These are phyloP conservation scores for Mantis religiosa DNA, from an alignment of 2,888 invertebrate genomes.

Conservation along the genomic window DNA sequence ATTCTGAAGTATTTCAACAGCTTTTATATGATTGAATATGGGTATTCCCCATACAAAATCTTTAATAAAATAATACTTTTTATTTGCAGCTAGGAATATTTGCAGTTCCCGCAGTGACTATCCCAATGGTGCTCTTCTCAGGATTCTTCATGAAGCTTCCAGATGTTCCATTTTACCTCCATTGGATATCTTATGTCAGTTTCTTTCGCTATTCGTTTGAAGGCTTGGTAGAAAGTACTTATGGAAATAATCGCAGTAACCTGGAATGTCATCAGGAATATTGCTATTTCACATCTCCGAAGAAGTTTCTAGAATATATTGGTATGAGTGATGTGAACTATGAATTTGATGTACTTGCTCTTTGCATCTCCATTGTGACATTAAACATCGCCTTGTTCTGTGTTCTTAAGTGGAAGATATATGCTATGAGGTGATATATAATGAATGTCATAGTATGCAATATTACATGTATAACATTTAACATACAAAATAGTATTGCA, in stretches of 20 bases:
- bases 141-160: conserved; percentile 76
- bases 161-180: conserved; percentile 66
- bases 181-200: conserved; percentile 39
- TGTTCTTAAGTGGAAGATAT: conserved; percentile 37
- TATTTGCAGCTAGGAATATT: conserved; percentile 67
- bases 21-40: too few relatives aligned
- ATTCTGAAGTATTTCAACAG: too few relatives aligned
- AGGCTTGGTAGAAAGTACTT: conserved; percentile 49
- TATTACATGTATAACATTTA: background rate
- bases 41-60: too few relatives aligned
- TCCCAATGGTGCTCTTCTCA: conserved; percentile 78
- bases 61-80: background rate
- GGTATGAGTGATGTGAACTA: conserved; percentile 41
- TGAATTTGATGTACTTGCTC: conserved; percentile 44
- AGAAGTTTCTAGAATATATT: conserved; percentile 46
- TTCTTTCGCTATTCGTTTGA: conserved; percentile 59
- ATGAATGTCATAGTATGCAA: too few relatives aligned
- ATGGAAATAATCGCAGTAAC: conserved; percentile 47
- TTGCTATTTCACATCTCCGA: conserved; percentile 41
- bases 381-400: conserved; percentile 34
- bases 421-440: background rate
- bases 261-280: conserved; percentile 46
- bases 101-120: conserved; percentile 70
- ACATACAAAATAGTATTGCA: too few relatives aligned
- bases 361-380: conserved; percentile 42